phyloP scores from a whole-genome alignment of 1,140 invertebrate species.

The Drosophila hydei region DNA sequence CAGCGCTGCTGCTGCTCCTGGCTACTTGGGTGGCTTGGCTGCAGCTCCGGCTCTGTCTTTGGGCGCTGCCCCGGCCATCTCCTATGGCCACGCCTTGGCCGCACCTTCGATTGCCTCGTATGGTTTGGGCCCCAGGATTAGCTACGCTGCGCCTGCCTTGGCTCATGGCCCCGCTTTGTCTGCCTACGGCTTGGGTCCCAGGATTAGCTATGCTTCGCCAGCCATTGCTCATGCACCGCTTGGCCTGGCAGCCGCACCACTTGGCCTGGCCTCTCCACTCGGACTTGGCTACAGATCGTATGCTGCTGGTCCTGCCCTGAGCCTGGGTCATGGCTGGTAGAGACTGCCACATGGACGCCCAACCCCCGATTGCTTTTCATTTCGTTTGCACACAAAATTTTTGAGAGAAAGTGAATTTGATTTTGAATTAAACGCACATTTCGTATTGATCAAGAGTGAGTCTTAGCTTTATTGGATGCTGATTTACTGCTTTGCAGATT shows the following conservation, averaged over 20 bases:
- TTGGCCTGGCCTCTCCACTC: constrained; percentile 43
- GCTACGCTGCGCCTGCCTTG: constrained; percentile 57
- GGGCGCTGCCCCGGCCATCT: constrained; percentile 56
- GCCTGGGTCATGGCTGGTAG: constrained; percentile 75
- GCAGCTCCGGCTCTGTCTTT: constrained; percentile 33
- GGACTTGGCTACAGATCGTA: constrained; percentile 53
- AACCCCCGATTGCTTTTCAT: constrained; percentile 12
- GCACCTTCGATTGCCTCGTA: constrained; percentile 52
- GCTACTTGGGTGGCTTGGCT: constrained; percentile 63
- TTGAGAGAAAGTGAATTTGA: constrained; percentile 33
- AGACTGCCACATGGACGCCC: neutral
- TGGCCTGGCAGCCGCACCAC: constrained; percentile 20
- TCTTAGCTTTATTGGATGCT: constrained; percentile 18
- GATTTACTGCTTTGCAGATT: neutral
- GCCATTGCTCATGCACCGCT: constrained; percentile 42
- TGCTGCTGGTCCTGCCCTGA: constrained; percentile 40
- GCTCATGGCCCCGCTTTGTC: constrained; percentile 33
- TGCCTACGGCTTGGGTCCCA: constrained; percentile 31
- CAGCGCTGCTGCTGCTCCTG: constrained; percentile 72
- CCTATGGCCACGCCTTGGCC: constrained; percentile 37
- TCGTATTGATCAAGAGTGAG: constrained; percentile 34
- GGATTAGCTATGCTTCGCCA: constrained; percentile 56
- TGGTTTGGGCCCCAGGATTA: constrained; percentile 45
- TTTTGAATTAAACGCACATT: constrained; percentile 34
- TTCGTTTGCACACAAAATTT: constrained; percentile 18